Base-by-base conservation (phyloP, 2,113 vertebrate genomes). In the Antechinus stuartii region DNA sequence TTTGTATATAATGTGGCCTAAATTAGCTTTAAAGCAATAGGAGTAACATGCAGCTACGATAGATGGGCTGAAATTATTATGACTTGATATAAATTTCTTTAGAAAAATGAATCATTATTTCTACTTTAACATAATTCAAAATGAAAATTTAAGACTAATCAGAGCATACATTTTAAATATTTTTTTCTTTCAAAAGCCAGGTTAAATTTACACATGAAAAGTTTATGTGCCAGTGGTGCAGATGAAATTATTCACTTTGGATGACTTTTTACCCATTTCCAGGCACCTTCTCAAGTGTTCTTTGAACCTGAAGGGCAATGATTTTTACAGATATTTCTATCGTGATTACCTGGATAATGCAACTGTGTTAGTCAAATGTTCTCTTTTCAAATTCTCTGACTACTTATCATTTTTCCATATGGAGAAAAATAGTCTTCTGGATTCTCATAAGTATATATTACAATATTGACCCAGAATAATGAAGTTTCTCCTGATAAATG, bases 1-100 rank as follows among this genome's bases (percentile, higher is more conserved):
- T 99, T 99, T 99, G 98, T 98, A 98, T 99, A 99, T 98, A 99
- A 99, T 99, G 98, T 98, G 97, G 98, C 97, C 98, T 98, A 99
- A 99, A 99, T 99, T 99, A 98, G 98, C 98, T 99, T 98, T 98
- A 98, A 98, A 99, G 98, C 98, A 98, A 98, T 98, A 98, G 98
- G 95, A 98, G 98, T 97, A 98, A 98, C 98, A 98, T 91, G 97
- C 98, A 97, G 98, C 98, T 98, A 97, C 97, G 98, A 98, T 97
- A 98, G 98, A 99, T 97, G 98, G 97, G 96, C 95, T 98, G 96
- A 98, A 99, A 99, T 98, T 98, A 98, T 98, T 98, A 99, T 98
- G 98, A 98, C 95, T 98, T 84, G 0, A 97, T 98, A 98, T 98
- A 98, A 98, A 98, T 98, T 98, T 97, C 98, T 97, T 97, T 97